These are phyloP conservation scores for Rhopalosiphum padi DNA, from an alignment of 1,140 invertebrate species.

Conservation along the genomic window DNA sequence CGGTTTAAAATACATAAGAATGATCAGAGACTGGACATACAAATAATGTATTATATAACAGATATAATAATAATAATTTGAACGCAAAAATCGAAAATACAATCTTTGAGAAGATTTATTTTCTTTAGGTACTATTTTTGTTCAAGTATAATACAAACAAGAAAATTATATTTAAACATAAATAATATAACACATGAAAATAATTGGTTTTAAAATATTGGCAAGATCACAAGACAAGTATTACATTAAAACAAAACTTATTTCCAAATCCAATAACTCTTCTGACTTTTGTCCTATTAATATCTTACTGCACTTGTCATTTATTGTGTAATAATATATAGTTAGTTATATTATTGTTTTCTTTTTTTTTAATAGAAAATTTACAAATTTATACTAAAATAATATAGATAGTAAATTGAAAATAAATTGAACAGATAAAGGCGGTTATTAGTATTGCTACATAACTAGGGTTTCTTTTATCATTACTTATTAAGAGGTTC, in stretches of 20 bases:
- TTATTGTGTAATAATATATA: not conserved
- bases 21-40: no score
- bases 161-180: not conserved
- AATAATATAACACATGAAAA: not conserved
- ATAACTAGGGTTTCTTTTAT: no score
- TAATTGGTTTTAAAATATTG: not conserved
- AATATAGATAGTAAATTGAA: no score
- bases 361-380: no score
- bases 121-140: not conserved
- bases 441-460: no score
- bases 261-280: not conserved
- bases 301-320: not conserved
- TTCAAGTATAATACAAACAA: not conserved
- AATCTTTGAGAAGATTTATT: not conserved
- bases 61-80: no score
- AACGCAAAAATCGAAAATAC: not conserved
- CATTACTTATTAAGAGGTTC: no score
- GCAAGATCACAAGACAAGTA: not conserved
- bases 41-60: no score
- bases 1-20: not conserved
- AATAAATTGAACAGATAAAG: no score
- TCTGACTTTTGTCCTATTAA: not conserved
- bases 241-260: not conserved
- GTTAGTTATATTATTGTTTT: no score
- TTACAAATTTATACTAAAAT: no score